Percentiles rank a stretch among this genome's conserved stretches.
phyloP scores from a whole-genome alignment of 92 coral and sea anemone genomes.

The Porites cylindrica region DNA sequence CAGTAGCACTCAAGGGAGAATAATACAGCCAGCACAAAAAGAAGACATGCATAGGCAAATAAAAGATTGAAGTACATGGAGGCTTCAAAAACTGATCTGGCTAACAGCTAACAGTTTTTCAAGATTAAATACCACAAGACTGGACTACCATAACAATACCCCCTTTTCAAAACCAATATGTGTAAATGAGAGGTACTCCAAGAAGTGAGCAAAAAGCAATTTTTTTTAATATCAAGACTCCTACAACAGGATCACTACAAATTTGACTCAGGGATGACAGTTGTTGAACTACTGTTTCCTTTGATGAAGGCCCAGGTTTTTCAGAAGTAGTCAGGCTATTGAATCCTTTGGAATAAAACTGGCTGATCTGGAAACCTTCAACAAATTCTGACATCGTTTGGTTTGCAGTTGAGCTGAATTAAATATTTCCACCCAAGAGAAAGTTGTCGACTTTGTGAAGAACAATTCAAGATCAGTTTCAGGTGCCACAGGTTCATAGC shows the following conservation, averaged over 20 bases:
- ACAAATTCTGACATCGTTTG: background rate
- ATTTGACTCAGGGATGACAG: slow-evolving; percentile 30
- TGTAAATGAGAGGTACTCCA: background rate
- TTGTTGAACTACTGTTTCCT: background rate
- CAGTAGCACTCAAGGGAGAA: no score
- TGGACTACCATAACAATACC: no score
- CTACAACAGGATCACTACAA: background rate
- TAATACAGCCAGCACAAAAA: no score
- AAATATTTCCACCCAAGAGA: background rate
- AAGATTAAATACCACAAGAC: no score
- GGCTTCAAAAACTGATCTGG: no score
- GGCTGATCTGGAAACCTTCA: slow-evolving; percentile 12
- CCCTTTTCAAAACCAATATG: background rate
- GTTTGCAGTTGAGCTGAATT: background rate
- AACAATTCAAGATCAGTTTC: background rate
- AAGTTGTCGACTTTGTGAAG: background rate
- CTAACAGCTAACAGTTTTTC: no score
- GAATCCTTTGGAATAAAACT: slow-evolving; percentile 9
- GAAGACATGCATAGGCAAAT: no score
- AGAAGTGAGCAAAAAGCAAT: slow-evolving; percentile 2
- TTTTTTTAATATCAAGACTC: slow-evolving; percentile 8
- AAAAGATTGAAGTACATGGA: no score
- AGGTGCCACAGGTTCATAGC: slow-evolving; percentile 11
- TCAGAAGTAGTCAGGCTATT: slow-evolving; percentile 36
- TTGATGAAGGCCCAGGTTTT: background rate